Evolutionary conservation across 2,888 invertebrate genomes (phyloP), one percentile per base, ranked within the genome.

Genomic region (Crossocerus cetratus): DNA sequence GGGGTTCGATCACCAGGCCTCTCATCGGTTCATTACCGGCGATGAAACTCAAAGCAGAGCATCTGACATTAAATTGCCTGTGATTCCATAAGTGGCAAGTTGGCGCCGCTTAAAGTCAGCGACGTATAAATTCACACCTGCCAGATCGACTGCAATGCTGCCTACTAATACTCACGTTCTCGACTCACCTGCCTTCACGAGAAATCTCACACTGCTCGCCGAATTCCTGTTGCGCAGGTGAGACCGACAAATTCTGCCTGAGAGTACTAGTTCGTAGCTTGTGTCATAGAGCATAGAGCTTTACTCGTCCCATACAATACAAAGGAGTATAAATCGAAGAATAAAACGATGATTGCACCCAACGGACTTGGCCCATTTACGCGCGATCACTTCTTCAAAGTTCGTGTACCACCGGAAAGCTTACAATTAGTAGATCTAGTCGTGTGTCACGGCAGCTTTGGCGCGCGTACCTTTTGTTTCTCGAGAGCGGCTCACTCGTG

Each of bases 1-100:
- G n/a, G n/a, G n/a, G n/a, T n/a, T n/a, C 64, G 74, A 75, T 78
- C 71, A 80, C 84, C 76, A 73, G 73, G 57, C 74, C 53, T 68
- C 65, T 74, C 69, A 65, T 49, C 72, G 74, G 75, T 75, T 74
- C 75, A 77, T 68, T 60, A 43, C 63, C 45, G n/a, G n/a, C n/a
- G n/a, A n/a, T n/a, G n/a, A n/a, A n/a, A n/a, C n/a, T n/a, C n/a
- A n/a, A n/a, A n/a, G n/a, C n/a, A n/a, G n/a, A n/a, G n/a, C n/a
- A n/a, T n/a, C n/a, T n/a, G n/a, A n/a, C n/a, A n/a, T n/a, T n/a
- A n/a, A n/a, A n/a, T n/a, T n/a, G n/a, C n/a, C n/a, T n/a, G n/a
- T n/a, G n/a, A n/a, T n/a, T n/a, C n/a, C n/a, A n/a, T n/a, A n/a
- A n/a, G n/a, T n/a, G n/a, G n/a, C n/a, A n/a, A n/a, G n/a, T n/a